These are phyloP conservation scores for Platerodrilus igneus DNA, from an alignment of 2,888 invertebrate genomes.

Conservation along the genomic window DNA sequence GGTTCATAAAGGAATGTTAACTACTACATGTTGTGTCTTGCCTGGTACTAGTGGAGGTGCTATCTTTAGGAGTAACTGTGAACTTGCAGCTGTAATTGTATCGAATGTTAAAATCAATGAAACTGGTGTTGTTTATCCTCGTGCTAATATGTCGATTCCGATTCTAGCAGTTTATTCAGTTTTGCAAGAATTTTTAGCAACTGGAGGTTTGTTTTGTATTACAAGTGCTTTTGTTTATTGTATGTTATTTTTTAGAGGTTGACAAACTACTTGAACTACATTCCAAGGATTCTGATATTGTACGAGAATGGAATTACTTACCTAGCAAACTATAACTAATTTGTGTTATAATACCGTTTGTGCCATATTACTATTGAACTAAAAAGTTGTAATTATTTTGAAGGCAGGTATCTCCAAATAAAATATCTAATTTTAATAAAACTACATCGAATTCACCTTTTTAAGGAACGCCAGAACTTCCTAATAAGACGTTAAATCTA, in stretches of 20 bases:
- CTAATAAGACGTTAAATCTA: too few relatives aligned
- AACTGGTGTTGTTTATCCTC: slow-evolving; percentile 52
- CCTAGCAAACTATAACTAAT: slow-evolving; percentile 29
- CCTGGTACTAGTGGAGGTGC: slow-evolving; percentile 61
- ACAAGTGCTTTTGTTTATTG: neutral
- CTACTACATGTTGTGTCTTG: slow-evolving; percentile 59
- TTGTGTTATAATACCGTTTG: too few relatives aligned
- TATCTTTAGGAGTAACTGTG: slow-evolving; percentile 49
- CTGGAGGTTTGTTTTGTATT: slow-evolving; percentile 4
- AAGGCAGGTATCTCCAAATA: neutral
- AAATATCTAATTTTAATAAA: neutral
- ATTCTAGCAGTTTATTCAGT: slow-evolving; percentile 23
- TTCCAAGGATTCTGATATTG: slow-evolving; percentile 49
- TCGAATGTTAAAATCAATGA: slow-evolving; percentile 53
- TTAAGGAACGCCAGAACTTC: too few relatives aligned
- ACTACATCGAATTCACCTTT: too few relatives aligned
- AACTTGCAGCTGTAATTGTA: slow-evolving; percentile 55
- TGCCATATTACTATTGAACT: too few relatives aligned
- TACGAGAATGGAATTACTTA: slow-evolving; percentile 53
- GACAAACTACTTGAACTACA: slow-evolving; percentile 47
- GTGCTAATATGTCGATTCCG: slow-evolving; percentile 59
- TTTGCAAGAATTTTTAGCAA: slow-evolving; percentile 8
- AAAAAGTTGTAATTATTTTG: neutral
- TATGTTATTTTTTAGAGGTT: slow-evolving; percentile 47
- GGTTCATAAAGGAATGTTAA: slow-evolving; percentile 52